phyloP scores from a whole-genome alignment of 2,113 vertebrate genomes.

The Clarias macrocephalus region DNA sequence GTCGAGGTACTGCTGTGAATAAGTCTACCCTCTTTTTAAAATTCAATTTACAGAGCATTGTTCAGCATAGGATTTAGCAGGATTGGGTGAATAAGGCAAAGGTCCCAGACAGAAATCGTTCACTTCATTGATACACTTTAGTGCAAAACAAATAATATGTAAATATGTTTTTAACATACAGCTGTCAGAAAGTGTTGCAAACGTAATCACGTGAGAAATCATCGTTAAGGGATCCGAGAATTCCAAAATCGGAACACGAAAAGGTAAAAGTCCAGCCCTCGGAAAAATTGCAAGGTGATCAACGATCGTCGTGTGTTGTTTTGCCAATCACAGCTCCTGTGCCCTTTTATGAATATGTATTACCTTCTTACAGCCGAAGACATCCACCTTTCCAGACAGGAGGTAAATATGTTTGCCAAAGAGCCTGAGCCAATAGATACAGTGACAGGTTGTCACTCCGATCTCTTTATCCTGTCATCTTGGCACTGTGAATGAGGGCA shows the following conservation, averaged over 20 bases:
- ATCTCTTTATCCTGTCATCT: constrained; percentile 30
- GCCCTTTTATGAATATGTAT: constrained; percentile 58
- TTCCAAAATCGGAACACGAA: constrained; percentile 23
- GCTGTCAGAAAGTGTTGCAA: constrained; percentile 28
- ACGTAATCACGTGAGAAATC: background rate
- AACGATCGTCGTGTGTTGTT: constrained; percentile 24
- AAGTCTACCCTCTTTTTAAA: background rate
- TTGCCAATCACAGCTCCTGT: constrained; percentile 39
- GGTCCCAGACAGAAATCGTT: constrained; percentile 31
- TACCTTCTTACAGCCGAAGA: constrained; percentile 39
- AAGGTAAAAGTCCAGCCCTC: constrained; percentile 32
- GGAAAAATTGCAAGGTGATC: constrained; percentile 5
- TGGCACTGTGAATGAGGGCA: constrained; percentile 15
- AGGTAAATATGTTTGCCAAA: constrained; percentile 52
- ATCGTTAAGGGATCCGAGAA: background rate
- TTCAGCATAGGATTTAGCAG: constrained; percentile 9
- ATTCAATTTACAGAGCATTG: background rate
- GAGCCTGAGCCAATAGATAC: constrained; percentile 18
- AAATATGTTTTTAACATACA: constrained; percentile 45
- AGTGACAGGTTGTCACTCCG: constrained; percentile 37
- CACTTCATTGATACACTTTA: constrained; percentile 44
- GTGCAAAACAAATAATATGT: background rate
- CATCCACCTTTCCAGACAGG: constrained; percentile 2
- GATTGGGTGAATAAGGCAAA: background rate
- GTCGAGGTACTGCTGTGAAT: background rate